These are phyloP conservation scores for Agrypnia vestita DNA, from an alignment of 1,140 invertebrate species.

Conservation along the genomic window DNA sequence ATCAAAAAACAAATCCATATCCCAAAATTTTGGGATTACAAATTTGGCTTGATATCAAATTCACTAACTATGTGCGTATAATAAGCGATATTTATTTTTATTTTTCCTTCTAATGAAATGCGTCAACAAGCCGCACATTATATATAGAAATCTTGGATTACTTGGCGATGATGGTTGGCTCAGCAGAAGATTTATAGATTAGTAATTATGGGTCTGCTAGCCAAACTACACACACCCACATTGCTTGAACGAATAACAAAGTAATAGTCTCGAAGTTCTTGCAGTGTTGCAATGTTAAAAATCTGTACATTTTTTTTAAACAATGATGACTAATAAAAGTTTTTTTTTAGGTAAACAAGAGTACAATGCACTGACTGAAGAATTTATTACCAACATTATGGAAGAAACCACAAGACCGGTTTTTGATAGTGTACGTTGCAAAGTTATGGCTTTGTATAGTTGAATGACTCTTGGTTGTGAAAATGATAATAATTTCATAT, in stretches of 20 bases:
- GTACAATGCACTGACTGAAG: conserved; percentile 67
- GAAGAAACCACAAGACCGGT: conserved; percentile 66
- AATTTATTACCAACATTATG: conserved; percentile 67
- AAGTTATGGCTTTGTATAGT: conserved; percentile 43
- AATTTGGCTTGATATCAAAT: too few relatives aligned
- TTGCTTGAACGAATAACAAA: too few relatives aligned
- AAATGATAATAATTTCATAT: too few relatives aligned
- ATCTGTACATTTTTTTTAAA: conserved; percentile 5
- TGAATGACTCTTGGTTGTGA: background rate
- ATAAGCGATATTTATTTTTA: background rate
- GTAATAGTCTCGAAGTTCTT: too few relatives aligned
- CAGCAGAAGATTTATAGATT: background rate
- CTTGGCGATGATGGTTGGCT: background rate
- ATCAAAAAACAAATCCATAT: too few relatives aligned
- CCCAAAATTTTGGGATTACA: too few relatives aligned
- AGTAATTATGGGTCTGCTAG: too few relatives aligned
- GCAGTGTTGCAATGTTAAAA: background rate
- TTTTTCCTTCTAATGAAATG: too few relatives aligned
- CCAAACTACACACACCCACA: too few relatives aligned
- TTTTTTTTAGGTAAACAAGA: conserved; percentile 68
- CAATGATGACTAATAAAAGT: conserved; percentile 40
- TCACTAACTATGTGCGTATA: too few relatives aligned
- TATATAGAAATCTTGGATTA: background rate
- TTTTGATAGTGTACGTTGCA: conserved; percentile 65
- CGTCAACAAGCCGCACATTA: too few relatives aligned